Base-by-base conservation (phyloP, 1,140 invertebrate species). In the Drosophila arawakana region DNA sequence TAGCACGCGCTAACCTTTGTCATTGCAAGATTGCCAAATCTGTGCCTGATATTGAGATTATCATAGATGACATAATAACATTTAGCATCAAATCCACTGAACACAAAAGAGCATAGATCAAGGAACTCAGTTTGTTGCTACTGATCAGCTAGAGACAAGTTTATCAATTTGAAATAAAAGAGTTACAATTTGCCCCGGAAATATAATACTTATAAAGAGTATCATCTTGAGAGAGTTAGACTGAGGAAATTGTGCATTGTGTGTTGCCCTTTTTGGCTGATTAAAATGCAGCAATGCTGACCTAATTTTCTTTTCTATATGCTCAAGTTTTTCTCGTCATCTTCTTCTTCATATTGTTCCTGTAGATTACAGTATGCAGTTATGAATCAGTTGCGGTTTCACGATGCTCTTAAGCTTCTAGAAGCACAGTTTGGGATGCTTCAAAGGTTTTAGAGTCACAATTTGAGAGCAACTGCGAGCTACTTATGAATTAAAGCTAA, bases 251-350 rank as follows among this genome's bases (percentile, higher is more conserved):
- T 52, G 8, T 11, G 39, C 9, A 47, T 30, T 46, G 39, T 44
- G 47, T 13, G 25, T 57, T 13, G 49, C 57, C 15, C 39, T 62
- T 75, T 70, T 70, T 25, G 8, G 35, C 61, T 77, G 82, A 88
- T 88, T 88, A 88, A 78, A 30, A 39, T 58, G 60, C 55, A 41
- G 67, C 44, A 41, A 50, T 37, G 82, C 49, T 86, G 83, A 86
- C 83, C 83, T 66, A 86, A 61, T 88, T 85, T 72, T 47, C 59
- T 41, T 37, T 55, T 59, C 49, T 43, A 49, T 61, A 61, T 35
- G 18, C 39, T 34, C 3, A 15, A 52, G 44, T 13, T 52, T 44
- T 44, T 25, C 15, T 35, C 9, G 21, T 41, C 18, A 21, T 39
- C 30, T 41, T 57, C 15, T 39, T 34, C 18, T 55, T 55, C 10